Percentiles rank a stretch among this genome's conserved stretches.
Conservation (phyloP, 2,797 vertebrate genomes). For the Bucorvus abyssinicus region DNA sequence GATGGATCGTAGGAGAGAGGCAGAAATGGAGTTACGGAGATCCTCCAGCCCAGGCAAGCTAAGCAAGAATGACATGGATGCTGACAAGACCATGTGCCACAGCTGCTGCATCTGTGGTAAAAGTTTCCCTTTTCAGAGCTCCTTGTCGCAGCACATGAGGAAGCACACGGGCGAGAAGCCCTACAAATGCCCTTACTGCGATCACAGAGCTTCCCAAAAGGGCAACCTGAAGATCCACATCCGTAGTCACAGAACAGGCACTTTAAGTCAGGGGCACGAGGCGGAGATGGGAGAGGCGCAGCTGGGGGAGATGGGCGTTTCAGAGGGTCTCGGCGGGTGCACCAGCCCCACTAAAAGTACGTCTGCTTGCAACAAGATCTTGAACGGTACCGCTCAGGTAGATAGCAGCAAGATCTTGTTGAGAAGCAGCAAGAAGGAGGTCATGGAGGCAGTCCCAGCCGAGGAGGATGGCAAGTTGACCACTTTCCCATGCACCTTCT, state of each 20-base stretch:
- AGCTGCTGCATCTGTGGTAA: conserved; percentile 93
- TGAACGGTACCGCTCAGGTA: conserved; percentile 74
- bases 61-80: conserved; percentile 75
- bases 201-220: conserved; percentile 94
- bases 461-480: conserved; percentile 46
- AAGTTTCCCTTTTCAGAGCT: conserved; percentile 95
- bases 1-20: conserved; percentile 81
- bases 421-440: conserved; percentile 84
- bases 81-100: conserved; percentile 80
- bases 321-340: conserved; percentile 86
- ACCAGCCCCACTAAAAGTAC: conserved; percentile 93
- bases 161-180: conserved; percentile 93
- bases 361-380: conserved; percentile 88
- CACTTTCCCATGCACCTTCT: conserved; percentile 76
- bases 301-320: conserved; percentile 80
- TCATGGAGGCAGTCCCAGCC: neutral
- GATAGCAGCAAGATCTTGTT: conserved; percentile 82
- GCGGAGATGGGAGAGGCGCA: conserved; percentile 74
- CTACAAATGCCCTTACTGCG: conserved; percentile 96
- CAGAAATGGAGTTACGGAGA: conserved; percentile 81
- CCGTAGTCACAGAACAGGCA: conserved; percentile 91
- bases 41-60: conserved; percentile 75
- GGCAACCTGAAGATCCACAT: conserved; percentile 96
- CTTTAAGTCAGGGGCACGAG: conserved; percentile 83
- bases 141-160: conserved; percentile 94